Conservation (phyloP, 2,113 vertebrate genomes). For the Struthidea cinerea region DNA sequence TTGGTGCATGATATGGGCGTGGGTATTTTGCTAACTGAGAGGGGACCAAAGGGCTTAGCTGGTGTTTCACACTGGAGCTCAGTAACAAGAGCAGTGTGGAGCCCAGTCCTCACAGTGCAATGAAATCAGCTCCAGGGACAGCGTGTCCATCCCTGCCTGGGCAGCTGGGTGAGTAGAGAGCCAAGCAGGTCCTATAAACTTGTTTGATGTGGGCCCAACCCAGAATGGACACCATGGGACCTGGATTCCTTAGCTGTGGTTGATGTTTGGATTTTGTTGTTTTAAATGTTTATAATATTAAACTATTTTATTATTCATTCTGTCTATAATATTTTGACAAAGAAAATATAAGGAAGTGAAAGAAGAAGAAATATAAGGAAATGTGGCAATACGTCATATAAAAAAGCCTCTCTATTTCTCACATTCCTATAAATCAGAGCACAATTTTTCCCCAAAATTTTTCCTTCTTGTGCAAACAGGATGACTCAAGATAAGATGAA, state of each 20-base stretch:
- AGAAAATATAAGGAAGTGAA: not conserved
- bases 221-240: not conserved
- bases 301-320: not conserved
- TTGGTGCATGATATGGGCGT: rapidly evolving
- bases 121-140: not conserved
- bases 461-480: not conserved
- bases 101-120: rapidly evolving
- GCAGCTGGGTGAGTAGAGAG: not conserved
- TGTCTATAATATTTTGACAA: not conserved
- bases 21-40: not conserved
- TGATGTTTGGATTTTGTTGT: not conserved
- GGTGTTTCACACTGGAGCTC: not conserved
- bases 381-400: not conserved
- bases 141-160: not conserved
- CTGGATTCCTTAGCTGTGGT: not conserved
- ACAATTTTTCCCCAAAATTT: not conserved
- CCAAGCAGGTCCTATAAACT: not conserved
- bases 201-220: no score
- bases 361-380: not conserved
- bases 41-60: not conserved
- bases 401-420: not conserved
- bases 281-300: not conserved
- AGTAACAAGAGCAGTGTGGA: not conserved
- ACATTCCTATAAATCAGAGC: not conserved
- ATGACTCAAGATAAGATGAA: not conserved